Percentiles rank a stretch among this genome's conserved stretches.
Evolutionary conservation across 2,888 invertebrate species (phyloP).

Genomic region (Ephialtes manifestator): DNA sequence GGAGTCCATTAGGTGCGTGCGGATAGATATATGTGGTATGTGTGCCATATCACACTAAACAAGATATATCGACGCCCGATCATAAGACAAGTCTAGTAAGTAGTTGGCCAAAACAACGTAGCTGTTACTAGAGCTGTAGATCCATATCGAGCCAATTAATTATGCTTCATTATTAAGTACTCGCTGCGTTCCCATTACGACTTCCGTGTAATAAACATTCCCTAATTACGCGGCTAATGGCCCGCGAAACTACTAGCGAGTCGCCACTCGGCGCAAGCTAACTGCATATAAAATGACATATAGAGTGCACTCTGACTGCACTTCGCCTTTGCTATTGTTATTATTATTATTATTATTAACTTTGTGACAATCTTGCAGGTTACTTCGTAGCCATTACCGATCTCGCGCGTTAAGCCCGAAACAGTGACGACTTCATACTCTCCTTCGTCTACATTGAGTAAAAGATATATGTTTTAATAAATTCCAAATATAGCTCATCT

Average conservation of each 20-base stretch:
- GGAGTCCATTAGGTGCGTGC: slow-evolving; percentile 28
- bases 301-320: background rate
- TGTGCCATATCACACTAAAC: slow-evolving; percentile 24
- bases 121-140: background rate
- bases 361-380: slow-evolving; percentile 19
- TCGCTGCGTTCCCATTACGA: slow-evolving; percentile 56
- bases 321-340: background rate
- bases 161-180: slow-evolving; percentile 65
- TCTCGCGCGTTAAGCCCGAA: background rate
- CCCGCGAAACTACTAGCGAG: slow-evolving; percentile 56
- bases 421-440: background rate
- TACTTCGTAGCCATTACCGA: background rate
- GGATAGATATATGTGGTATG: slow-evolving; percentile 1
- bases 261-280: slow-evolving; percentile 31
- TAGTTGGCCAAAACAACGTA: slow-evolving; percentile 16
- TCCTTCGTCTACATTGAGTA: background rate
- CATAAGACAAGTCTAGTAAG: slow-evolving; percentile 45
- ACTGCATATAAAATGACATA: slow-evolving; percentile 17
- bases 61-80: slow-evolving; percentile 60
- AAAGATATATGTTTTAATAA: too few species aligned
- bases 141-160: slow-evolving; percentile 59
- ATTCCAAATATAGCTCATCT: too few species aligned
- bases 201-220: slow-evolving; percentile 65
- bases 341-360: slow-evolving; percentile 38
- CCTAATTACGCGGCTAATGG: slow-evolving; percentile 66